These are phyloP conservation scores for Tichodroma muraria DNA, from an alignment of 2,113 vertebrate species.

Conservation along the genomic window DNA sequence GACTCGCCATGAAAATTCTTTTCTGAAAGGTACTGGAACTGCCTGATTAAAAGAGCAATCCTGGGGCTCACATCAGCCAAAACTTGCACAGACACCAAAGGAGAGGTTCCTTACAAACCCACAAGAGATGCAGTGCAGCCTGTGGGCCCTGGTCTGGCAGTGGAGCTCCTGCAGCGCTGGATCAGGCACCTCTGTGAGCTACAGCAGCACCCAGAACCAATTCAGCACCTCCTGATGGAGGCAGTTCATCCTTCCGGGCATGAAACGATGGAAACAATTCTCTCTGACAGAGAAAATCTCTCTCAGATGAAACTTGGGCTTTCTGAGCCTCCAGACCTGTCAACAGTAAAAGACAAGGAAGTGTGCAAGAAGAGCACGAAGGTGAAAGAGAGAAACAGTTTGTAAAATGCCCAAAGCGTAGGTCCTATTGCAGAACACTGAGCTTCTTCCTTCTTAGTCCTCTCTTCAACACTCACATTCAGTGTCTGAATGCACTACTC, in stretches of 20 bases:
- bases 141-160: not conserved
- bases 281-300: not conserved
- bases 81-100: not conserved
- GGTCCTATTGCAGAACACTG: not conserved
- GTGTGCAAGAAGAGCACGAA: not conserved
- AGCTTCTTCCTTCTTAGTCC: not conserved
- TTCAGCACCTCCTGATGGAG: not conserved
- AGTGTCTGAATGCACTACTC: not conserved
- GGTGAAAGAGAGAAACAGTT: not conserved
- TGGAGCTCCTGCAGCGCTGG: not conserved
- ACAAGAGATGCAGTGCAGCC: not conserved
- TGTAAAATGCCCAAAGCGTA: not conserved
- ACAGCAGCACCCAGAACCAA: not conserved
- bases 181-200: not conserved
- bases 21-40: not conserved
- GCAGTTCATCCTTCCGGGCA: not conserved
- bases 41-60: not conserved
- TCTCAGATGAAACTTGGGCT: not conserved
- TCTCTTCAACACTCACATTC: not conserved
- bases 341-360: not conserved
- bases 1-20: conserved; percentile 25
- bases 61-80: not conserved
- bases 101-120: not conserved
- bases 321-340: not conserved
- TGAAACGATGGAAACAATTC: not conserved